These are phyloP conservation scores for Lepidostoma basale DNA, from an alignment of 1,140 invertebrate species.

Conservation along the genomic window DNA sequence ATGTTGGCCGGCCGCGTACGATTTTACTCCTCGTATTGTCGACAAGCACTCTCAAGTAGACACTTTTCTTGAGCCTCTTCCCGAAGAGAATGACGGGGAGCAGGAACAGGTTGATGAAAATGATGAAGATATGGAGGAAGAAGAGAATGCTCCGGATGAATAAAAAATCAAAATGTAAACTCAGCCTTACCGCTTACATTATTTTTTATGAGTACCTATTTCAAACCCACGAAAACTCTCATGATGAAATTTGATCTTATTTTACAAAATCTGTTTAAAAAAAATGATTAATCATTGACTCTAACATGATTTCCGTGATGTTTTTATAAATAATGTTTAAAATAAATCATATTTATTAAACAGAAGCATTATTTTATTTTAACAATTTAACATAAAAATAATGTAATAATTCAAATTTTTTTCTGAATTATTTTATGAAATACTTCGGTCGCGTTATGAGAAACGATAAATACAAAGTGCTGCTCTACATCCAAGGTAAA, in stretches of 20 bases:
- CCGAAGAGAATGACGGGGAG: slow-evolving; percentile 12
- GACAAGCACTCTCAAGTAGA: slow-evolving; percentile 5
- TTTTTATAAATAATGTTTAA: too few species aligned
- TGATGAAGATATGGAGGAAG: neutral
- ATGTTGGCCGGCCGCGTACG: slow-evolving; percentile 39
- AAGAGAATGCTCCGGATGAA: neutral
- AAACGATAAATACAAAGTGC: too few species aligned
- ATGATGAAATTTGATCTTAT: neutral
- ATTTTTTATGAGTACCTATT: neutral
- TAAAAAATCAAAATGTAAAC: neutral
- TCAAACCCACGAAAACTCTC: neutral
- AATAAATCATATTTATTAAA: too few species aligned
- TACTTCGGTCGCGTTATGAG: too few species aligned
- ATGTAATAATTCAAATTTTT: too few species aligned
- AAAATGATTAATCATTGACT: neutral
- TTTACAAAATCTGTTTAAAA: neutral
- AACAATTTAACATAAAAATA: too few species aligned
- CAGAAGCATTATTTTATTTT: too few species aligned
- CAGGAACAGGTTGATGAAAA: neutral
- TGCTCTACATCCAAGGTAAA: too few species aligned
- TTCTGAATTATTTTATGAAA: too few species aligned
- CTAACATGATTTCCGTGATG: neutral
- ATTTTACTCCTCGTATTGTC: slow-evolving; percentile 36
- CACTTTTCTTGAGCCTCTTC: slow-evolving; percentile 17
- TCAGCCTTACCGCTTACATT: neutral